Evolutionary conservation across 2,797 vertebrate genomes (phyloP).

Genomic region (Astyanax mexicanus): DNA sequence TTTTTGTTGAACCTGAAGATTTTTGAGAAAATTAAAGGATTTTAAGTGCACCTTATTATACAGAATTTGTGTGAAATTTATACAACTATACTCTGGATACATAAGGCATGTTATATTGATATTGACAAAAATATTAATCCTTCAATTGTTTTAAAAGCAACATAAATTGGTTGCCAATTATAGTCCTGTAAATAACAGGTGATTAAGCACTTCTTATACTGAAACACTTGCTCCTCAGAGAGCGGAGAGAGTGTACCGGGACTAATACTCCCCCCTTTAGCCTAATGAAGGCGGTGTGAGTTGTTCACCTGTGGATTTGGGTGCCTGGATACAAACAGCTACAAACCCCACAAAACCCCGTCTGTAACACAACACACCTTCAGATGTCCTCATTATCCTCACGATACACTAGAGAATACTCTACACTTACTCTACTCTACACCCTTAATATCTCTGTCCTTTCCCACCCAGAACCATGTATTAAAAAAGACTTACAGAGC

Average conservation of each 20-base stretch:
- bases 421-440: no score
- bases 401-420: conserved; percentile 37
- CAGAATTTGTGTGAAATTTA: no score
- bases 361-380: background rate
- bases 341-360: conserved; percentile 43
- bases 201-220: conserved; percentile 32
- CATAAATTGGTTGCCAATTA: background rate
- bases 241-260: conserved; percentile 30
- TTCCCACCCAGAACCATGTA: no score
- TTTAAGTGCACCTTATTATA: no score
- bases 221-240: conserved; percentile 36
- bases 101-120: no score
- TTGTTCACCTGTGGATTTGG: conserved; percentile 45
- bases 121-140: no score
- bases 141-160: no score
- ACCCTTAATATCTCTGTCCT: background rate
- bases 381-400: conserved; percentile 36
- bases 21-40: no score
- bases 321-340: conserved; percentile 57
- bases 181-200: conserved; percentile 35
- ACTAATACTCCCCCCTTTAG: conserved; percentile 38
- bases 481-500: no score
- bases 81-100: no score
- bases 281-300: conserved; percentile 37
- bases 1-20: no score